phyloP scores from a whole-genome alignment of 2,797 vertebrate genomes.

The Crypturellus tataupa region DNA sequence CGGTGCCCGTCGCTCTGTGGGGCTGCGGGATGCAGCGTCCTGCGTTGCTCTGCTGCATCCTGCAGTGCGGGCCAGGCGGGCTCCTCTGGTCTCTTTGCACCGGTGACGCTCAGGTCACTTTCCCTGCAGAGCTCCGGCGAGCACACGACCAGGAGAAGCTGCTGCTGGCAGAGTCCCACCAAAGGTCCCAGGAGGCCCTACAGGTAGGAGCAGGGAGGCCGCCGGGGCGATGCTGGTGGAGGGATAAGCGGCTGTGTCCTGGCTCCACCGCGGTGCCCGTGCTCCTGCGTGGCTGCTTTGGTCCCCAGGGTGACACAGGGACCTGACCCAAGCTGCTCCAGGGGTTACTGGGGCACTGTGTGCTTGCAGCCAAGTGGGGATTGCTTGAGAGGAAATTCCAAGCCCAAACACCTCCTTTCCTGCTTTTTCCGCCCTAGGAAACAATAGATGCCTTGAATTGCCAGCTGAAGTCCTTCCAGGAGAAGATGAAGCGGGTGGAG shows the following conservation, averaged over 20 bases:
- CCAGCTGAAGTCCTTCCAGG: conserved; percentile 86
- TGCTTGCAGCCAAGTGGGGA: not conserved
- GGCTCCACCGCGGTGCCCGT: not conserved
- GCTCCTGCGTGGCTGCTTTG: accelerated
- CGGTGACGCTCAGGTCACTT: not conserved
- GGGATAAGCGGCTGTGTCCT: not conserved
- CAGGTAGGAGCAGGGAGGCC: conserved; percentile 77
- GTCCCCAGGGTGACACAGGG: not conserved
- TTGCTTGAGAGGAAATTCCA: not conserved
- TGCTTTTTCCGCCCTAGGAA: conserved; percentile 74
- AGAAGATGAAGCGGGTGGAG: conserved; percentile 86
- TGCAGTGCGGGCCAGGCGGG: not conserved
- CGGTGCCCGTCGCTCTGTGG: no score
- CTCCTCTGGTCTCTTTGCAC: accelerated
- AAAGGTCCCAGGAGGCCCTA: conserved; percentile 74
- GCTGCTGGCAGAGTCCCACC: conserved; percentile 75
- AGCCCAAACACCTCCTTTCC: not conserved
- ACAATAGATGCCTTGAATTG: conserved; percentile 78
- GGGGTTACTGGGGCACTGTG: not conserved
- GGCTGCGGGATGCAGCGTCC: not conserved
- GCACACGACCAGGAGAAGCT: conserved; percentile 76
- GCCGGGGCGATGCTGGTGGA: not conserved
- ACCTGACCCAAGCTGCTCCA: not conserved
- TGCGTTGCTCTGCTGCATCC: not conserved
- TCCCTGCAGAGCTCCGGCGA: conserved; percentile 75